phyloP scores from a whole-genome alignment of 2,797 vertebrate genomes.

The Petrocephalus sullivani region DNA sequence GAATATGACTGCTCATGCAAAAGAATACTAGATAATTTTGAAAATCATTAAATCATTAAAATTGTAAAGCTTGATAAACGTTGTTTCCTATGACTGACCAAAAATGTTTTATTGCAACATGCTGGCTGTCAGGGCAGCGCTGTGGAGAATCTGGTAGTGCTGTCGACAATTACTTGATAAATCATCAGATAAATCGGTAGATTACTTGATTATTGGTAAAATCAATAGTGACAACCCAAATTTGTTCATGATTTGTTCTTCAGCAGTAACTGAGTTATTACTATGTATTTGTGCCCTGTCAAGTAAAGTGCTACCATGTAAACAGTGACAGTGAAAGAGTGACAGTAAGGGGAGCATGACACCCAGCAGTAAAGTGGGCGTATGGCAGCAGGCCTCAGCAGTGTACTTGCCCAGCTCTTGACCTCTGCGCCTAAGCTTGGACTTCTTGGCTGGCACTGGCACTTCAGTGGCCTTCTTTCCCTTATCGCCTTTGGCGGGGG shows the following conservation, averaged over 20 bases:
- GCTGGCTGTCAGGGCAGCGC: no score
- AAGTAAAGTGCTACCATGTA: neutral
- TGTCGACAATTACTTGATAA: no score
- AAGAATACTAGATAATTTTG: no score
- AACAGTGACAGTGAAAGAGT: no score
- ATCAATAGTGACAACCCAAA: neutral
- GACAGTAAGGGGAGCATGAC: neutral
- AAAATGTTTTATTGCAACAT: no score
- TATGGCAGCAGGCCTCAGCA: slow-evolving; percentile 51
- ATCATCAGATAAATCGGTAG: no score
- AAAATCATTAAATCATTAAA: no score
- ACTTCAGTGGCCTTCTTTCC: slow-evolving; percentile 47
- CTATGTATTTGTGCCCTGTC: neutral
- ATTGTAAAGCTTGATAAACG: no score
- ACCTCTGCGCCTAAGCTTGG: slow-evolving; percentile 68
- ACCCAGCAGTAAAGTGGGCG: neutral
- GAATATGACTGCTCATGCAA: no score
- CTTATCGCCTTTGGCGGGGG: slow-evolving; percentile 58
- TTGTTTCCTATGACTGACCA: no score
- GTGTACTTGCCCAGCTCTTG: slow-evolving; percentile 60
- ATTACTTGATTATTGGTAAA: no score
- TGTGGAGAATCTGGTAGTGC: no score
- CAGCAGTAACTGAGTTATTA: neutral
- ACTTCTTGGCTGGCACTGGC: slow-evolving; percentile 49
- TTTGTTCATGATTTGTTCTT: neutral